Conservation (phyloP, 2,113 vertebrate genomes). For the Gambusia affinis region DNA sequence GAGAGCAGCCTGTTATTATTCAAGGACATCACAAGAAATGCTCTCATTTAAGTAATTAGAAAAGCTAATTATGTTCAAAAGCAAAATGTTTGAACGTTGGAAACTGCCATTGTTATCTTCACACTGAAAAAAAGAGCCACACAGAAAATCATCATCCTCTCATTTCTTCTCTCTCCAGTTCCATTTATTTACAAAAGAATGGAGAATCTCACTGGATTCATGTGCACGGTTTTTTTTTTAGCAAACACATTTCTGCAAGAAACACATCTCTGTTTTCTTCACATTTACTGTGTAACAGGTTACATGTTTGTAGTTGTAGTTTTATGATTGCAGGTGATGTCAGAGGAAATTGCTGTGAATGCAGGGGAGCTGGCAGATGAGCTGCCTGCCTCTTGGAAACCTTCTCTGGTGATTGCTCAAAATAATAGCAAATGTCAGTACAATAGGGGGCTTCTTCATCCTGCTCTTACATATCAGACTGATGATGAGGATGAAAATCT, state of each 20-base stretch:
- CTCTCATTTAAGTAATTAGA: slow-evolving; percentile 40
- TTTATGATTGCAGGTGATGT: slow-evolving; percentile 33
- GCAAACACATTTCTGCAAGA: neutral
- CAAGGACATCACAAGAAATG: slow-evolving; percentile 24
- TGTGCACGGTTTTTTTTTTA: neutral
- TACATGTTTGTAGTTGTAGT: slow-evolving; percentile 15
- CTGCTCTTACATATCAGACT: neutral
- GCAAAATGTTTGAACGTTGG: slow-evolving; percentile 24
- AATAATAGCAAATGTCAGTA: slow-evolving; percentile 53
- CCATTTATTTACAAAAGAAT: neutral
- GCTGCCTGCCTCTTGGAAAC: slow-evolving; percentile 36
- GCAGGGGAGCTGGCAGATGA: slow-evolving; percentile 24
- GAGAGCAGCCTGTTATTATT: slow-evolving; percentile 10
- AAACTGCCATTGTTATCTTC: slow-evolving; percentile 2
- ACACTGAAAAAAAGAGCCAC: slow-evolving; percentile 11
- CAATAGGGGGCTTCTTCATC: slow-evolving; percentile 56
- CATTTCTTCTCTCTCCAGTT: slow-evolving; percentile 4
- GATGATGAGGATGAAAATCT: neutral
- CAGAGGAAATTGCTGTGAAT: slow-evolving; percentile 25
- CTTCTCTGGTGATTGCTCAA: slow-evolving; percentile 41
- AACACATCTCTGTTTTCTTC: neutral
- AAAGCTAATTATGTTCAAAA: slow-evolving; percentile 28
- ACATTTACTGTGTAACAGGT: neutral
- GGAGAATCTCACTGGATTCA: neutral
- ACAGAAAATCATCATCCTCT: slow-evolving; percentile 9